Conservation (phyloP, 2,797 vertebrate genomes). For the Anniella stebbinsi region DNA sequence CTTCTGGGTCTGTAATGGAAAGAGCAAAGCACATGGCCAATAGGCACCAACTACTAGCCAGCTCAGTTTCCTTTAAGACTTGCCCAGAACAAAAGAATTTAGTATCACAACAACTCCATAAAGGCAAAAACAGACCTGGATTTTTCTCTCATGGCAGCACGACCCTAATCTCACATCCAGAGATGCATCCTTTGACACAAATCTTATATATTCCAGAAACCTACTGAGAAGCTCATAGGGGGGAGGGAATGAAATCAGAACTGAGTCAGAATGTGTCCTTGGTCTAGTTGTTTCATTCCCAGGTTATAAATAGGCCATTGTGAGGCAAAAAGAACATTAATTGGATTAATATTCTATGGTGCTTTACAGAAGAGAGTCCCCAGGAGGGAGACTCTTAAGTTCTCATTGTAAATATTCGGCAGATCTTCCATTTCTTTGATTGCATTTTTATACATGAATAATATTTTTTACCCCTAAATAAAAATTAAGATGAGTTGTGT, state of each 20-base stretch:
- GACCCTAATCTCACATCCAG: constrained; percentile 28
- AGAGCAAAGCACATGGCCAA: constrained; percentile 39
- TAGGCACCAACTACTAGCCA: constrained; percentile 31
- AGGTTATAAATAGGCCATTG: not conserved
- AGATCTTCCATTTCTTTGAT: not conserved
- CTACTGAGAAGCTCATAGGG: constrained; percentile 6
- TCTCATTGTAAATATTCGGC: not conserved
- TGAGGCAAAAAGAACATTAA: constrained; percentile 2
- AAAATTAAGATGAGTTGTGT: not conserved
- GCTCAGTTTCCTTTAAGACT: constrained; percentile 50
- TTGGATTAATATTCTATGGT: not conserved
- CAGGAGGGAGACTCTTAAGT: not conserved
- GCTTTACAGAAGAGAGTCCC: not conserved
- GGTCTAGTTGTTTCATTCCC: constrained; percentile 1
- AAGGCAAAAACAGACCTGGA: not conserved
- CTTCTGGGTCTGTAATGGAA: constrained; percentile 43
- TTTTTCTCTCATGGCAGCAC: constrained; percentile 45
- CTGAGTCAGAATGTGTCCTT: constrained; percentile 10
- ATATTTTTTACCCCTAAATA: not conserved
- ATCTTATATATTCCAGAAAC: constrained; percentile 41
- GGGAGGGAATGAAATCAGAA: constrained; percentile 15
- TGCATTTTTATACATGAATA: not conserved
- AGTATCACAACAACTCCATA: not conserved
- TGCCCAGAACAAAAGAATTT: constrained; percentile 55
- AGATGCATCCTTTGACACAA: constrained; percentile 26